Evolutionary conservation across 2,888 invertebrate genomes (phyloP), one percentile per base, ranked within the genome.

Genomic region (Drosophila peninsularis): DNA sequence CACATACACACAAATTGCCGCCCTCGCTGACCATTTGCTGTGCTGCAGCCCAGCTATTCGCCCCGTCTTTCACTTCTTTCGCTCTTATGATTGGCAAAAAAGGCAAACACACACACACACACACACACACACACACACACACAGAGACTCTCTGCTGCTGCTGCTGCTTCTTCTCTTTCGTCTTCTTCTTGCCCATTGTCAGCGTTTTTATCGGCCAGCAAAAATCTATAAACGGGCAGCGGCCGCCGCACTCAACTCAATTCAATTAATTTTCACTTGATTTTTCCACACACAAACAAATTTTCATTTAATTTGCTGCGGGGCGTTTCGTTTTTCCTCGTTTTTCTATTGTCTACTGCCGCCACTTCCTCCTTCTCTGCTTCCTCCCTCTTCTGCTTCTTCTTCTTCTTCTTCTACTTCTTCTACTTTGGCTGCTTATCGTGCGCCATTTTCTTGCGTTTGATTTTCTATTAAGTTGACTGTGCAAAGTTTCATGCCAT

Each of bases 251-350:
- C 89, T 86, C 89, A 89, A 85, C 90, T 90, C 91, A 82, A 91
- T 91, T 90, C 91, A 90, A 91, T 90, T 90, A 90, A 91, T 90
- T 91, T 91, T 89, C 89, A 90, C 90, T 91, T 91, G 90, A 88
- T 84, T 89, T 85, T 81, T 84, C 80, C 74, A 77, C 80, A 80
- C 76, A 84, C 71, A 81, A 80, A 78, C 78, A 75, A 76, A 80
- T 75, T 76, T 86, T 78, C 83, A 84, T 84, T 84, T 88, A 84
- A 84, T 88, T 88, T 84, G 87, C 83, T 84, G 69, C 71, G 63
- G 74, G 76, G 71, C 73, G 71, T 78, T 77, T 27, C 65, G 36
- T 44, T 5, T 24, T 39, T 36, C 45, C 60, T 60, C n/a, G 24
- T n/a, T 54, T 19, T 27, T n/a, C 27, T 21, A 52, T 37, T 50